phyloP scores from a whole-genome alignment of 1,140 invertebrate species.

The Hylyphantes graminicola region DNA sequence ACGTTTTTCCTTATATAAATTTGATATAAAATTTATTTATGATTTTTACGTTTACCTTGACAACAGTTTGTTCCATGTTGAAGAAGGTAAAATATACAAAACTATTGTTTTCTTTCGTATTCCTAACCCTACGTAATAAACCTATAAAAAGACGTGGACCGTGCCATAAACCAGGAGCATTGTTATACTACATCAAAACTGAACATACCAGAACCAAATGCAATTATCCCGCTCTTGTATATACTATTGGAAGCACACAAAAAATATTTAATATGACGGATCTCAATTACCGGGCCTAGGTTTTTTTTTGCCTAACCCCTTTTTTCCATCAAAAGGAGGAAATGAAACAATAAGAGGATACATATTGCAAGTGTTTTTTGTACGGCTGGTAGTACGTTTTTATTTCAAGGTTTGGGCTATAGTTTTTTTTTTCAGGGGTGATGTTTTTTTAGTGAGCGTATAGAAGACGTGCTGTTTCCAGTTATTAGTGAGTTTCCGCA shows the following conservation, averaged over 20 bases:
- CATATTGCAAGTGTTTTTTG: neutral
- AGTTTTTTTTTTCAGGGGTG: neutral
- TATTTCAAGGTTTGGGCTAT: neutral
- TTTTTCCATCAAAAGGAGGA: conserved; percentile 35
- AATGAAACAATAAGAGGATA: conserved; percentile 51
- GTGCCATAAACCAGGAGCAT: conserved; percentile 34
- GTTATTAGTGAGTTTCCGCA: conserved; percentile 12
- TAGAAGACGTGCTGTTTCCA: conserved; percentile 12
- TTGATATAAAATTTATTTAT: too few species aligned
- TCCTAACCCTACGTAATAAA: conserved; percentile 24
- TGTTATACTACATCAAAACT: conserved; percentile 19
- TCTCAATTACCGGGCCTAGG: conserved; percentile 44
- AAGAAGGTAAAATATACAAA: too few species aligned
- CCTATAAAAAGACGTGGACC: conserved; percentile 26
- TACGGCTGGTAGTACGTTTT: conserved; percentile 10
- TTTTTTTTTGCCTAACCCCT: conserved; percentile 5
- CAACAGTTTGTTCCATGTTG: too few species aligned
- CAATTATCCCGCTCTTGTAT: conserved; percentile 22
- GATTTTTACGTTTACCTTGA: too few species aligned
- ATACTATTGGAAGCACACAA: neutral
- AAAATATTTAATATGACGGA: conserved; percentile 55
- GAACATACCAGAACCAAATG: conserved; percentile 14
- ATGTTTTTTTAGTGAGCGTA: neutral
- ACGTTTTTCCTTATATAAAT: too few species aligned
- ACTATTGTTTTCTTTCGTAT: too few species aligned